Conservation (phyloP, 2,888 invertebrate species). For the Aleiodes alternator region DNA sequence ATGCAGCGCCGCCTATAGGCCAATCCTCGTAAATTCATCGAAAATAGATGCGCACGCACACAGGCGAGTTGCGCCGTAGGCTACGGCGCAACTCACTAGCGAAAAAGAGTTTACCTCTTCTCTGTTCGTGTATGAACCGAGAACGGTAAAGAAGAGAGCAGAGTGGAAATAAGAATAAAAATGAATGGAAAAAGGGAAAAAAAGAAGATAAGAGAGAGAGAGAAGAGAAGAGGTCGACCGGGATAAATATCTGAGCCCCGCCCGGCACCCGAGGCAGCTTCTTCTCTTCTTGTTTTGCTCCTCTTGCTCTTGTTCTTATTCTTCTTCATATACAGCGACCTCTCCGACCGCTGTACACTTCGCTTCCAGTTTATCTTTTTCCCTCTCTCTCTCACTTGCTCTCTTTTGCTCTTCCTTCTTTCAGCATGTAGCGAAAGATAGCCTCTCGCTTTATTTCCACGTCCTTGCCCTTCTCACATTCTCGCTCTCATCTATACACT, state of each 20-base stretch:
- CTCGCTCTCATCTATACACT: constrained; percentile 35
- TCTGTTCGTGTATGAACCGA: constrained; percentile 48
- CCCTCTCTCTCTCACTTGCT: constrained; percentile 43
- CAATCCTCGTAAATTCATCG: constrained; percentile 53
- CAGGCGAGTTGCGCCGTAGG: constrained; percentile 35
- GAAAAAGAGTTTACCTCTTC: constrained; percentile 50
- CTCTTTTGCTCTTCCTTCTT: too few relatives aligned
- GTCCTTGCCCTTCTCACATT: constrained; percentile 50
- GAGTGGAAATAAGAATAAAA: constrained; percentile 44
- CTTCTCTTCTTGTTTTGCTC: constrained; percentile 57
- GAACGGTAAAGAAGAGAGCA: constrained; percentile 58
- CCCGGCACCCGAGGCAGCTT: constrained; percentile 73
- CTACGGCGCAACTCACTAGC: constrained; percentile 38
- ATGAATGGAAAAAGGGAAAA: constrained; percentile 50
- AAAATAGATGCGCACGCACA: constrained; percentile 66
- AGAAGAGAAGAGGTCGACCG: constrained; percentile 72
- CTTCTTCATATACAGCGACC: constrained; percentile 49
- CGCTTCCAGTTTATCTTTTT: constrained; percentile 46
- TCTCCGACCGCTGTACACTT: constrained; percentile 52
- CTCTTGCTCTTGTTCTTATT: constrained; percentile 52
- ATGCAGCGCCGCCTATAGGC: constrained; percentile 69
- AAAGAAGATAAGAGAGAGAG: constrained; percentile 51
- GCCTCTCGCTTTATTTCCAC: constrained; percentile 45
- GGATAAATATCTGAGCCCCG: constrained; percentile 75
- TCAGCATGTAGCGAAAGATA: constrained; percentile 16